Conservation (phyloP, 2,113 vertebrate genomes). For the Callospermophilus lateralis region DNA sequence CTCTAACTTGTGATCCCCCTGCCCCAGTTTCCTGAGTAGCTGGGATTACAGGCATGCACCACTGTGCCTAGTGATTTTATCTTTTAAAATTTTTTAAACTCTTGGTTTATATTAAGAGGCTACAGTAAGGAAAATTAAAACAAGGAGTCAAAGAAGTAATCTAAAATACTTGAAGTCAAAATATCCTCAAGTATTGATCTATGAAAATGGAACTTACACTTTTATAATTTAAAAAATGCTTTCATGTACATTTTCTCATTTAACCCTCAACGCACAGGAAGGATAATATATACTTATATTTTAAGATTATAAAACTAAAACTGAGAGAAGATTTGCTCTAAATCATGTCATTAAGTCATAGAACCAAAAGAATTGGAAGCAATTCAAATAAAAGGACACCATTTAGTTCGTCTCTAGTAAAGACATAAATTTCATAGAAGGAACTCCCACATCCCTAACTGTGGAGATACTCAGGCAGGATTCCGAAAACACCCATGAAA, state of each 20-base stretch:
- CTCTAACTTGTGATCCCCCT: neutral
- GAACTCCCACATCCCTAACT: neutral
- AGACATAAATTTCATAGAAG: neutral
- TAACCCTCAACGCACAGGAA: neutral
- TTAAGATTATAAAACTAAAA: conserved; percentile 2
- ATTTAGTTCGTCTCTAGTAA: neutral
- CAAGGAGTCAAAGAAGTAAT: neutral
- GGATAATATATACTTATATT: neutral
- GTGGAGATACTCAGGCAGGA: neutral
- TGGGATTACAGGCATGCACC: neutral
- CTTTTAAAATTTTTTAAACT: neutral
- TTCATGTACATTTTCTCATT: neutral
- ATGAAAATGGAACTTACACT: neutral
- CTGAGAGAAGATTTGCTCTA: neutral
- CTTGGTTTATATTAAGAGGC: neutral
- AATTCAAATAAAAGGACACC: neutral
- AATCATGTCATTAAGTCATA: neutral
- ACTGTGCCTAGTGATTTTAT: neutral
- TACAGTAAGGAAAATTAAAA: neutral
- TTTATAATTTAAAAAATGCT: neutral
- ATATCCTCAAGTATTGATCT: neutral
- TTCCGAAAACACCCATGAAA: conserved; percentile 22
- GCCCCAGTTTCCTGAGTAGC: neutral
- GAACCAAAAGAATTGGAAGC: neutral
- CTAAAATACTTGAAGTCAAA: neutral